Evolutionary conservation across 2,113 vertebrate species (phyloP).

Genomic region (Chaenogobius annularis): DNA sequence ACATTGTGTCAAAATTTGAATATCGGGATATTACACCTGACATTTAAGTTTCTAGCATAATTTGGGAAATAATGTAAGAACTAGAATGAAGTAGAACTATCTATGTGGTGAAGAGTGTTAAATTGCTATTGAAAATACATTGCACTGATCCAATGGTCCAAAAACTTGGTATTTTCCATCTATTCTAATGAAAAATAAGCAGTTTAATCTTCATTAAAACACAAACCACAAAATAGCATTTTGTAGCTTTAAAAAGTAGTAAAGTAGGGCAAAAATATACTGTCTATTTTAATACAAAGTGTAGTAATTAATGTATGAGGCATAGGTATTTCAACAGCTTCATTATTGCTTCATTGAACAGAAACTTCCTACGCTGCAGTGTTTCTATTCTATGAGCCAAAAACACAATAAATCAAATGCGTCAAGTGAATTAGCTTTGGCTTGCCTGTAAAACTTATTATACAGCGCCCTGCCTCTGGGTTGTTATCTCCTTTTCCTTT

Average conservation of each 20-base stretch:
- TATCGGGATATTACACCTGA: no score
- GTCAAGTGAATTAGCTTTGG: conserved; percentile 3
- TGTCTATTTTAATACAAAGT: not conserved
- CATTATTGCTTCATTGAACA: not conserved
- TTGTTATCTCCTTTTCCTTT: conserved; percentile 17
- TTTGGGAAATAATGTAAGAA: no score
- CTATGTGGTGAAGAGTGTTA: not conserved
- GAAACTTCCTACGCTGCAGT: not conserved
- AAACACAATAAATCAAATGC: conserved; percentile 7
- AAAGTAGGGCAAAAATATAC: no score
- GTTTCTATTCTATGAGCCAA: not conserved
- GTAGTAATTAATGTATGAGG: not conserved
- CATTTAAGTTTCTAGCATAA: no score
- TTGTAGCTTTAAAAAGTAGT: no score
- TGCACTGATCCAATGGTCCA: no score
- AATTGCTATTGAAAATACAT: not conserved
- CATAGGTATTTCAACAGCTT: not conserved
- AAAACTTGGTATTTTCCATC: not conserved
- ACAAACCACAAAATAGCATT: no score
- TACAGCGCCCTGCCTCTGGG: not conserved
- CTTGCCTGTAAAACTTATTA: not conserved
- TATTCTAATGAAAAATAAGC: not conserved
- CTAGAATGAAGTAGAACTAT: not conserved
- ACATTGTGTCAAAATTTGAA: no score
- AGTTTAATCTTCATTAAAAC: not conserved